A percentile compares a stretch with the other conserved stretches of the same genome.
Evolutionary conservation across 2,888 invertebrate species (phyloP).

Genomic region (Cynaeus angustus): DNA sequence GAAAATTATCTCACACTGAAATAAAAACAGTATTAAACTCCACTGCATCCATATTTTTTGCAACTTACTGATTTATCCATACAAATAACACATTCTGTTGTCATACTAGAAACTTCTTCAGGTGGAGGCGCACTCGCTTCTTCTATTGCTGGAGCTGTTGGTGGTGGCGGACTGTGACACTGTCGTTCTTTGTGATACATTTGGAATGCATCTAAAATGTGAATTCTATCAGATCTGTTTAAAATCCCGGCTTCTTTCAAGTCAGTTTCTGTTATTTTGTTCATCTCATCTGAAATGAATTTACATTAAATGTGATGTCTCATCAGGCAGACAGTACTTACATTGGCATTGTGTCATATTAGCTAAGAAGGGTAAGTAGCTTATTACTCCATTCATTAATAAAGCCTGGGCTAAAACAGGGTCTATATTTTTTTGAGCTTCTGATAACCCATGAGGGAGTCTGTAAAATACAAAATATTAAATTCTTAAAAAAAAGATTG

Average conservation of each 20-base stretch:
- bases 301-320: no score
- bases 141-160: constrained; percentile 61
- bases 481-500: constrained; percentile 5
- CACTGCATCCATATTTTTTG: constrained; percentile 2
- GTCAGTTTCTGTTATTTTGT: constrained; percentile 74
- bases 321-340: constrained; percentile 62
- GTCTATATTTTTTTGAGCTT: constrained; percentile 78
- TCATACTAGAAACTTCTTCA: constrained; percentile 57
- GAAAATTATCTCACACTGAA: constrained; percentile 84
- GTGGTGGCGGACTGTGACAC: constrained; percentile 55
- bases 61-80: constrained; percentile 81
- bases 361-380: constrained; percentile 84
- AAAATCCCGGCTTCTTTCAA: constrained; percentile 76
- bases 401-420: constrained; percentile 81
- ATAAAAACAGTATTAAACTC: constrained; percentile 6
- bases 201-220: constrained; percentile 78
- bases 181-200: constrained; percentile 72
- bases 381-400: constrained; percentile 82
- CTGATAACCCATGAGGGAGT: constrained; percentile 78
- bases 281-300: constrained; percentile 66
- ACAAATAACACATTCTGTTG: constrained; percentile 86
- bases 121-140: constrained; percentile 66
- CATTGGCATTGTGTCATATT: constrained; percentile 75
- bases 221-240: constrained; percentile 74
- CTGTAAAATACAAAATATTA: constrained; percentile 53